Evolutionary conservation across 2,888 invertebrate species (phyloP), one percentile per base, ranked within the genome.

Genomic region (Caenorhabditis doughertyi): DNA sequence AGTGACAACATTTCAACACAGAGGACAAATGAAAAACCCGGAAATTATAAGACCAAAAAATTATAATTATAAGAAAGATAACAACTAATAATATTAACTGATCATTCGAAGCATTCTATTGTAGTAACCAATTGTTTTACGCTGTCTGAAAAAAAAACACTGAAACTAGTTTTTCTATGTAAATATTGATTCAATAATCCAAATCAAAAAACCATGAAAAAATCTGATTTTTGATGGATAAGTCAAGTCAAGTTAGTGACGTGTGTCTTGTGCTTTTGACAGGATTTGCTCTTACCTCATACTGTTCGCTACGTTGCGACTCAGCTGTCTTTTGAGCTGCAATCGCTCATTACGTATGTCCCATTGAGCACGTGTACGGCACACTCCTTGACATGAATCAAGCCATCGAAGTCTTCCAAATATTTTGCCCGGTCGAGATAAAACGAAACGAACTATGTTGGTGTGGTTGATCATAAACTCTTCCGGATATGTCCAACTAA

Each of bases 401-500:
- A 80, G 35, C 56, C 60, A 58, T 4, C 62, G 55, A 18, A 79
- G 44, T 16, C 51, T 23, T 39, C 51, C 67, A 11, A 83, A 70
- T 21, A 67, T 47, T 13, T 71, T 49, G 16, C 72, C 72, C 23
- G 74, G 65, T 11, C 77, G 21, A 29, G 79, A 29, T 0, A 71
- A 29, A 7, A 80, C 49, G 21, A 79, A 83, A n/a, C 42, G 44
- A 7, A 42, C 49, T 16, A 83, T 53, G 53, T 79, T 83, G n/a
- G 79, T 27, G 23, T 71, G 67, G 18, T 62, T 83, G 51, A 83
- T 74, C 53, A 72, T 73, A 23, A 80, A 68, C 7, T 83, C 79
- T 47, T 76, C 79, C 2, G 83, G 79, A 32, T 71, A 83, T 2
- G 65, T 64, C 79, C 79, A 83, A 23, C 83, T 83, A 0, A 55